Conservation (phyloP, 2,797 vertebrate genomes). For the Pangasius macronema region DNA sequence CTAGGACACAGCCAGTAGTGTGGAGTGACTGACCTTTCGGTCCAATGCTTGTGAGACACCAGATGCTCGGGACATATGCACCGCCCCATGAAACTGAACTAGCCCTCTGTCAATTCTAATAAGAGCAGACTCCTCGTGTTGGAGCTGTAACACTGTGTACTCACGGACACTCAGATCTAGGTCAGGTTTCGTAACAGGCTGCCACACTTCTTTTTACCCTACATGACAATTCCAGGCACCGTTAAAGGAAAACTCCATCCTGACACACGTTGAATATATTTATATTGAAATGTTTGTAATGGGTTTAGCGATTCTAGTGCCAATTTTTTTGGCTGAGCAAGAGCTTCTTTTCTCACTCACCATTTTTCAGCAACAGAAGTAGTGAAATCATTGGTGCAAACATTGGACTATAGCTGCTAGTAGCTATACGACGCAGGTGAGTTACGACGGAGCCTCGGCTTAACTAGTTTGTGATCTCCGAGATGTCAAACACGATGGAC, state of each 20-base stretch:
- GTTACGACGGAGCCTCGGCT: not conserved
- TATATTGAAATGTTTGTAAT: not conserved
- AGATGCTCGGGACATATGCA: constrained; percentile 60
- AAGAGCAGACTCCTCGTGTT: constrained; percentile 14
- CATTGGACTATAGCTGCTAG: not conserved
- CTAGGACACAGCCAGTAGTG: constrained; percentile 29
- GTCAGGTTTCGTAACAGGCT: constrained; percentile 4
- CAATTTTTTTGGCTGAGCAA: not conserved
- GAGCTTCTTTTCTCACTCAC: not conserved
- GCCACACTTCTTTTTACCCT: not conserved
- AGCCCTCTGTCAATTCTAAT: constrained; percentile 42
- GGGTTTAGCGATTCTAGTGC: not conserved
- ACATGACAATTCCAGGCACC: not conserved
- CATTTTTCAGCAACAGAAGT: not conserved
- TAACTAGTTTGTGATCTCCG: not conserved
- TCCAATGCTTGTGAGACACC: constrained; percentile 49
- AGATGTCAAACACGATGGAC: not conserved
- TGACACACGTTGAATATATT: not conserved
- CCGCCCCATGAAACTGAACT: constrained; percentile 49
- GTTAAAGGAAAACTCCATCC: not conserved
- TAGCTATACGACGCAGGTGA: not conserved
- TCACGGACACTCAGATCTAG: constrained; percentile 10
- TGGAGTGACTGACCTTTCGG: constrained; percentile 53
- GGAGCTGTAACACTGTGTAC: constrained; percentile 23
- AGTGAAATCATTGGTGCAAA: not conserved